These are phyloP conservation scores for Eutrigla gurnardus DNA, from an alignment of 2,797 vertebrate genomes.

Conservation along the genomic window DNA sequence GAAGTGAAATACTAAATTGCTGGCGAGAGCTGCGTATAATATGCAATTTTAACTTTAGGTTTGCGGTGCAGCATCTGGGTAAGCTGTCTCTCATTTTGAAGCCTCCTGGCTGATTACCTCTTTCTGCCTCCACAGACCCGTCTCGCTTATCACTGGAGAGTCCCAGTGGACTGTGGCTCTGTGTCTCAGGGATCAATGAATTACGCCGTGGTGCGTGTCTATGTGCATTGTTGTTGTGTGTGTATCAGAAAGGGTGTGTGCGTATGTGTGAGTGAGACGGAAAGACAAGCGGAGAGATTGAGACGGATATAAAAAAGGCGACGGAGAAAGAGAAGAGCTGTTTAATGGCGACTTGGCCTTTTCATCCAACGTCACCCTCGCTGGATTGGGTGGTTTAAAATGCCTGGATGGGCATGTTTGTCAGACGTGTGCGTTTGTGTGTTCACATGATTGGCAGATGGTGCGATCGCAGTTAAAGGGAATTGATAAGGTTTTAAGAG, in stretches of 20 bases:
- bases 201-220: conserved; percentile 39
- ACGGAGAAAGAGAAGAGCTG: conserved; percentile 44
- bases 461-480: conserved; percentile 75
- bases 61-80: background rate
- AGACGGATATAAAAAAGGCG: conserved; percentile 45
- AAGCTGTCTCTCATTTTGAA: background rate
- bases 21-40: too few species aligned
- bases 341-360: conserved; percentile 54
- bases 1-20: background rate
- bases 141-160: conserved; percentile 60
- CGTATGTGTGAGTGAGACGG: conserved; percentile 24
- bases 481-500: conserved; percentile 76
- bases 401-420: conserved; percentile 18
- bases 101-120: conserved; percentile 44
- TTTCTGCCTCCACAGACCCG: conserved; percentile 53
- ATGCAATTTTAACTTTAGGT: background rate
- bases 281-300: conserved; percentile 35
- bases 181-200: conserved; percentile 71
- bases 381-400: conserved; percentile 34
- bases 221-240: conserved; percentile 22
- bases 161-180: conserved; percentile 61
- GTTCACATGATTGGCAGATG: conserved; percentile 71
- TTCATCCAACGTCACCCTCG: conserved; percentile 48
- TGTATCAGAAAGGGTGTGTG: conserved; percentile 13
- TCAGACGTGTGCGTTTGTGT: conserved; percentile 30